phyloP scores from a whole-genome alignment of 1,140 invertebrate species.

The Lysiphlebus fabarum region DNA sequence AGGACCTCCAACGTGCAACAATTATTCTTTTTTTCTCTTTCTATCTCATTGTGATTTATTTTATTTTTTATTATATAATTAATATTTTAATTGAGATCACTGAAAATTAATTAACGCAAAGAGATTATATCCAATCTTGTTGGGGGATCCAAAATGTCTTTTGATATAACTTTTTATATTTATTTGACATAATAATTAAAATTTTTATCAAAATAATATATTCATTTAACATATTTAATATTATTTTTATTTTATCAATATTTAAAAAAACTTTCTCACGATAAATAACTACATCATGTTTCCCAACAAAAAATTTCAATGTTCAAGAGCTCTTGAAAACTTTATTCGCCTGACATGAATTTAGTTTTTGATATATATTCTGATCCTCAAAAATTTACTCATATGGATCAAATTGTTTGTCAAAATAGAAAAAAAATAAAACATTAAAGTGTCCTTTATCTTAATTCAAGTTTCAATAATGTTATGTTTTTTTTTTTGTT shows the following conservation, averaged over 20 bases:
- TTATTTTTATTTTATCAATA: no score
- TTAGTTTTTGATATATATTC: background rate
- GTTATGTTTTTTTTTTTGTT: no score
- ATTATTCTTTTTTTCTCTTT: constrained; percentile 4
- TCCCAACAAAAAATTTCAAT: no score
- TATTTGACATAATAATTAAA: constrained; percentile 5
- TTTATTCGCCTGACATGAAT: constrained; percentile 8
- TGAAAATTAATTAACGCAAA: constrained; percentile 49
- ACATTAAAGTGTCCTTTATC: no score
- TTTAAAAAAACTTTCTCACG: constrained; percentile 5
- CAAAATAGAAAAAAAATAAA: no score
- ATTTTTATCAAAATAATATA: no score
- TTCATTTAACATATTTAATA: no score
- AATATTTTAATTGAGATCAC: constrained; percentile 54
- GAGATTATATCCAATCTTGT: constrained; percentile 31
- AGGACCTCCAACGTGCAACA: background rate
- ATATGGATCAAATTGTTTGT: no score
- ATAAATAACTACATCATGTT: constrained; percentile 1
- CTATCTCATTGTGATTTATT: no score
- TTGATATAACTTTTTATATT: background rate
- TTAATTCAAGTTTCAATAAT: no score
- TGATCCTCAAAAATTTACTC: no score
- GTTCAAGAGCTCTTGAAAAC: constrained; percentile 11
- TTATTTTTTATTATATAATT: constrained; percentile 32
- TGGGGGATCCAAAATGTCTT: constrained; percentile 10